Evolutionary conservation across 2,888 invertebrate species (phyloP).

Genomic region (Hydraecia micacea): DNA sequence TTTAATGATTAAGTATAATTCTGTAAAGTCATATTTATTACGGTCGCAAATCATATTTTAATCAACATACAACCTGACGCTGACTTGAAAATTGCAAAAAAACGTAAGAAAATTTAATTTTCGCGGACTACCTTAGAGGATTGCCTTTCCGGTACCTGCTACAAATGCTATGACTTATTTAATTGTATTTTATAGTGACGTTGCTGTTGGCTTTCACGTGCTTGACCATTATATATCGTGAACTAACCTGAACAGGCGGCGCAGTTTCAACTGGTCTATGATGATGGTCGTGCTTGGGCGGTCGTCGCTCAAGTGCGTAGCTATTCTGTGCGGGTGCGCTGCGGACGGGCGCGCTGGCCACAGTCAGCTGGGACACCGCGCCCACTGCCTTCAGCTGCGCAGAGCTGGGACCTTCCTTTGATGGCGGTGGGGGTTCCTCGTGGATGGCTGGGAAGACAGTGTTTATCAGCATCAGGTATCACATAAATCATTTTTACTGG

Average conservation of each 20-base stretch:
- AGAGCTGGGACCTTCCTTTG: conserved; percentile 74
- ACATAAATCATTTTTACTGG: not conserved
- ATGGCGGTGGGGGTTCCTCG: conserved; percentile 74
- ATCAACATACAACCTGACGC: no score
- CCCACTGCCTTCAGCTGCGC: conserved; percentile 85
- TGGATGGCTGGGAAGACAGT: conserved; percentile 69
- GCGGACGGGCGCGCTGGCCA: conserved; percentile 91
- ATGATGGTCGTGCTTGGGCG: conserved; percentile 80
- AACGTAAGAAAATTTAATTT: no score
- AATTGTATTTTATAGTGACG: not conserved
- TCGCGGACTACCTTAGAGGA: not conserved
- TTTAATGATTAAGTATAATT: no score
- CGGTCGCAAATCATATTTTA: no score
- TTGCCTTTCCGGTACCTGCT: not conserved
- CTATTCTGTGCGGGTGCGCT: conserved; percentile 91
- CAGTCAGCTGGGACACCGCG: conserved; percentile 90
- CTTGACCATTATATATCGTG: not conserved
- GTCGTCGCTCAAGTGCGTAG: conserved; percentile 85
- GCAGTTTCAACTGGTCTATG: conserved; percentile 82
- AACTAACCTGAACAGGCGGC: conserved; percentile 77
- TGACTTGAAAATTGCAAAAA: no score
- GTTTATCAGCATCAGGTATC: not conserved
- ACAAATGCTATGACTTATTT: not conserved
- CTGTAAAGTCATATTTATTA: no score
- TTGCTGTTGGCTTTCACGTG: no score